These are phyloP conservation scores for Neuroscelio doddi DNA, from an alignment of 2,888 invertebrate species.

Conservation along the genomic window DNA sequence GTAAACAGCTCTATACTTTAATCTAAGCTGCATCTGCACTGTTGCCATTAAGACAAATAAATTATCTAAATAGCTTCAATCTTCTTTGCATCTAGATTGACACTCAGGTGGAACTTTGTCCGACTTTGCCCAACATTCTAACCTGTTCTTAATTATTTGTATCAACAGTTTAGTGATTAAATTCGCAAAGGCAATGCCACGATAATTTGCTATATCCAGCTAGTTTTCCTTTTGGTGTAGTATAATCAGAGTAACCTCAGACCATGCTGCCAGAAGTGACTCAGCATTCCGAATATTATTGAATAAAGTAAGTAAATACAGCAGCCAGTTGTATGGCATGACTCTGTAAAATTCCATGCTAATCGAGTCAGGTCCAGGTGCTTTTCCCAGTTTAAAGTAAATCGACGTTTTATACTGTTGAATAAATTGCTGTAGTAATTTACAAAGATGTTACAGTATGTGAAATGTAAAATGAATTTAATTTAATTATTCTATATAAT, in stretches of 20 bases:
- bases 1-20: neutral
- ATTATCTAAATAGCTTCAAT: constrained; percentile 1
- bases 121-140: neutral
- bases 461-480: too few species aligned
- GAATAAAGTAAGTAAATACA: neutral
- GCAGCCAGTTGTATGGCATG: neutral
- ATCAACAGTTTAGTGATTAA: neutral
- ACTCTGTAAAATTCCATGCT: too few species aligned
- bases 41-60: neutral
- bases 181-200: neutral
- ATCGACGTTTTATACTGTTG: too few species aligned
- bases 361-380: neutral
- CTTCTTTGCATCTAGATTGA: neutral
- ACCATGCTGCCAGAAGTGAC: neutral
- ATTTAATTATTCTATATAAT: too few species aligned
- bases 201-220: neutral
- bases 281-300: neutral
- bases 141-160: neutral
- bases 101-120: neutral
- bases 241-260: neutral
- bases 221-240: neutral
- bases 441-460: too few species aligned
- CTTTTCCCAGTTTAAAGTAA: neutral
- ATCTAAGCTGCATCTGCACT: neutral
- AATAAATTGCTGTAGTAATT: too few species aligned